Evolutionary conservation across 2,797 vertebrate genomes (phyloP), one percentile per base, ranked within the genome.

Genomic region (Danio choprae): DNA sequence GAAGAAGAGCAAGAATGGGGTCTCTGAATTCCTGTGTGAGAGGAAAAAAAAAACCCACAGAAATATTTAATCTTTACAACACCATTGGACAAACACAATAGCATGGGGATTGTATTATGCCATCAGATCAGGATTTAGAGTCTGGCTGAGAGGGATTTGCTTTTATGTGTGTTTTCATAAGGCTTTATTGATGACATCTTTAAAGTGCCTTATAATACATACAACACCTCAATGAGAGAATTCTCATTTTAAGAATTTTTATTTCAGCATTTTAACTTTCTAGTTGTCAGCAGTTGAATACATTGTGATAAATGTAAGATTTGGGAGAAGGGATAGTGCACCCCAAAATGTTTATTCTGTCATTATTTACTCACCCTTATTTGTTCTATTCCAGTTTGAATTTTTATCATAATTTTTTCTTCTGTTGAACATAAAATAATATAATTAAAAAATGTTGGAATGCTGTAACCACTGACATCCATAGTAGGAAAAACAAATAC

Each of bases 1-100:
- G 55, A 97, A 65, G 62, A 95, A 90, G 6, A 98, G 94, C 83
- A 98, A 94, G 90, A 98, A 97, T 0, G 95, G 95, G 0, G 7
- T 68, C 3, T 81, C 80, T 0, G 87, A 80, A 16, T 92, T 95
- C 86, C 96, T 98, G 89, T 44, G 7, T 16, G 36, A 38, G 63
- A 60, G 63, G 4, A 65, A 16, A 29, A 0, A 70, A 53, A 67
- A 46, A 60, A 40, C 9, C n/a, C 16, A 40, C 43, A 44, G 20
- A 36, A 40, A 18, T 69, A 5, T 40, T 11, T 5, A 58, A 60
- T 70, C 75, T 41, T 48, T 36, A 50, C 3, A 59, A 69, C 40
- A 22, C 2, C 7, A 43, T 13, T 59, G 11, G 55, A 70, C 43
- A 50, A 59, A 40, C 16, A 69, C 11, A 62, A 78, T n/a, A 62